Conservation (phyloP, 2,797 vertebrate genomes). For the Moxostoma hubbsi region DNA sequence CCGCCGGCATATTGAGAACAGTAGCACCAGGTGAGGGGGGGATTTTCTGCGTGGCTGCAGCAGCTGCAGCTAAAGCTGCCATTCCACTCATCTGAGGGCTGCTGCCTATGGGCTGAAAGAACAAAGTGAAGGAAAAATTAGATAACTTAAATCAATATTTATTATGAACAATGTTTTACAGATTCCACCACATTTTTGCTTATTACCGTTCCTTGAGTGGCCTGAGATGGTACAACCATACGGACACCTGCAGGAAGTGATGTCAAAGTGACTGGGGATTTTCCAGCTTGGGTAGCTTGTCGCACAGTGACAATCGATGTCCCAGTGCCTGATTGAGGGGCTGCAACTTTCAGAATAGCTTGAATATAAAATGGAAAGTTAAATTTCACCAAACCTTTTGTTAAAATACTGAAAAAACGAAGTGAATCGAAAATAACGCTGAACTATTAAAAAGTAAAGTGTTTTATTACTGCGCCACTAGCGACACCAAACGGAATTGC, state of each 20-base stretch:
- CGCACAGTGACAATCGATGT: conserved; percentile 88
- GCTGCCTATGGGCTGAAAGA: conserved; percentile 85
- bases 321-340: conserved; percentile 84
- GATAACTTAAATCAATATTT: not conserved
- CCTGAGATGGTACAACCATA: conserved; percentile 90
- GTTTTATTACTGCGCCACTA: too few relatives aligned
- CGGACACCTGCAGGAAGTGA: conserved; percentile 90
- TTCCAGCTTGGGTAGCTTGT: conserved; percentile 83
- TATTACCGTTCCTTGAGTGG: conserved; percentile 82
- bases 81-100: conserved; percentile 95
- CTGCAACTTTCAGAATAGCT: conserved; percentile 88
- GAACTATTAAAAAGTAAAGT: too few relatives aligned
- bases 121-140: conserved; percentile 4
- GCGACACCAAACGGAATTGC: too few relatives aligned
- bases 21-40: conserved; percentile 88
- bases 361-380: conserved; percentile 47
- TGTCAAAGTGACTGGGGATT: conserved; percentile 88
- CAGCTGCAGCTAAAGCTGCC: conserved; percentile 91
- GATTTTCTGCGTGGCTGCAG: conserved; percentile 94
- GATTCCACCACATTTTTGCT: not conserved
- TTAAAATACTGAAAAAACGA: not conserved
- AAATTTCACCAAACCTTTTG: not conserved
- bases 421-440: too few relatives aligned
- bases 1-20: conserved; percentile 86
- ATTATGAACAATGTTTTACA: not conserved